Evolutionary conservation across 2,113 vertebrate genomes (phyloP).

Genomic region (Pangasianodon gigas): DNA sequence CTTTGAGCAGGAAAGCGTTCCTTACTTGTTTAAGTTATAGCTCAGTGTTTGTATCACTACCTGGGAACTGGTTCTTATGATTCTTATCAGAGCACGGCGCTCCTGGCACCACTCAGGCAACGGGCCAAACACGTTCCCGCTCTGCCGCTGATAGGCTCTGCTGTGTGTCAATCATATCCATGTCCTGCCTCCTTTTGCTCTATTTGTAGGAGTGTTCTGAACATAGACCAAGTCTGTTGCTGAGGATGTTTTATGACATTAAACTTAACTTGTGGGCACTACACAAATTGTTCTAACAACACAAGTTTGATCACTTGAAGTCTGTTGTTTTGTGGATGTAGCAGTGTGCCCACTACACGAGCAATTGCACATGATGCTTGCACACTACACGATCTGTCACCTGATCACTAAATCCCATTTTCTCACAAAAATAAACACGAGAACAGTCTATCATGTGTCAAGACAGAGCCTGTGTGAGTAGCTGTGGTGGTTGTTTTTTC

Average conservation of each 20-base stretch:
- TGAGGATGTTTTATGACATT: not conserved
- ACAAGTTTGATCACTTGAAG: not conserved
- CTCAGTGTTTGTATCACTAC: not conserved
- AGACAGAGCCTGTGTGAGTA: not conserved
- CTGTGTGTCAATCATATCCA: not conserved
- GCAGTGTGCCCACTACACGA: not conserved
- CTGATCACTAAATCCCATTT: not conserved
- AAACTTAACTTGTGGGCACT: too few relatives aligned
- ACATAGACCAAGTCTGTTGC: not conserved
- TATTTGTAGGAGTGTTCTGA: not conserved
- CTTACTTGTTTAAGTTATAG: slow-evolving; percentile 28
- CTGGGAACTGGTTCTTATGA: not conserved
- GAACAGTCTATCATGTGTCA: not conserved
- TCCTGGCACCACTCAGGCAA: not conserved
- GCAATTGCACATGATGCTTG: not conserved
- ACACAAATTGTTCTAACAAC: not conserved
- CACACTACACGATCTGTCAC: not conserved
- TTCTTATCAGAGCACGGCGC: slow-evolving; percentile 9
- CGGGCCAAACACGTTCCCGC: not conserved
- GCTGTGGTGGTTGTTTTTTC: not conserved
- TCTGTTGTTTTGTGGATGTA: not conserved
- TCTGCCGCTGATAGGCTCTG: not conserved
- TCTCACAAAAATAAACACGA: not conserved
- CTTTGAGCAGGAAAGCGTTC: not conserved
- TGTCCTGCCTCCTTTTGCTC: not conserved